phyloP scores from a whole-genome alignment of 2,797 vertebrate species.

The Melanotaenia boesemani region DNA sequence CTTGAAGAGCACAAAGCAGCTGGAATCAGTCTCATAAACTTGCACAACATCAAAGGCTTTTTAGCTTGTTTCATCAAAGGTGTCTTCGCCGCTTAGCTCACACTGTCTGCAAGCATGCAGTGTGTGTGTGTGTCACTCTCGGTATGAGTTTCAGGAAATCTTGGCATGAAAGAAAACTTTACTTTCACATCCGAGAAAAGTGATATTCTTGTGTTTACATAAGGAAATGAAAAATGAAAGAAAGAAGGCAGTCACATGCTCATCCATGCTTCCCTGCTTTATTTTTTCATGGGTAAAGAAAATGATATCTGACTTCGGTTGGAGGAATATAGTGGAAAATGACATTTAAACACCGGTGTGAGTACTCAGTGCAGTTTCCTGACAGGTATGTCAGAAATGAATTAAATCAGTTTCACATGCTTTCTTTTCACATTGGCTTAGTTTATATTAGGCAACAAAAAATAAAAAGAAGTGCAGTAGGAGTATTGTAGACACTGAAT shows the following conservation, averaged over 20 bases:
- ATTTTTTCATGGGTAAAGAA: conserved; percentile 52
- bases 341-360: conserved; percentile 65
- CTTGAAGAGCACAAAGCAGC: conserved; percentile 81
- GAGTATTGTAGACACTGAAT: conserved; percentile 1
- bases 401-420: conserved; percentile 60
- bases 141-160: conserved; percentile 71
- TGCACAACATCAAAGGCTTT: conserved; percentile 80
- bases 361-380: conserved; percentile 52
- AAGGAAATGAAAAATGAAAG: conserved; percentile 76
- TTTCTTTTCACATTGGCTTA: conserved; percentile 44
- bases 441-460: conserved; percentile 26
- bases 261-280: conserved; percentile 22
- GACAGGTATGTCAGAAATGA: conserved; percentile 63
- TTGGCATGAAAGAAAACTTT: conserved; percentile 76
- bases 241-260: conserved; percentile 67
- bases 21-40: conserved; percentile 78
- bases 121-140: conserved; percentile 66
- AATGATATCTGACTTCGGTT: conserved; percentile 57
- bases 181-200: conserved; percentile 63
- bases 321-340: conserved; percentile 51
- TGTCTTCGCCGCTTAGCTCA: conserved; percentile 65
- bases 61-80: conserved; percentile 79
- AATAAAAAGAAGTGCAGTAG: conserved; percentile 11
- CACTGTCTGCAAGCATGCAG: conserved; percentile 57
- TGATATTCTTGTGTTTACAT: conserved; percentile 76